These are phyloP conservation scores for Apus apus DNA, from an alignment of 2,113 vertebrate species.

Conservation along the genomic window DNA sequence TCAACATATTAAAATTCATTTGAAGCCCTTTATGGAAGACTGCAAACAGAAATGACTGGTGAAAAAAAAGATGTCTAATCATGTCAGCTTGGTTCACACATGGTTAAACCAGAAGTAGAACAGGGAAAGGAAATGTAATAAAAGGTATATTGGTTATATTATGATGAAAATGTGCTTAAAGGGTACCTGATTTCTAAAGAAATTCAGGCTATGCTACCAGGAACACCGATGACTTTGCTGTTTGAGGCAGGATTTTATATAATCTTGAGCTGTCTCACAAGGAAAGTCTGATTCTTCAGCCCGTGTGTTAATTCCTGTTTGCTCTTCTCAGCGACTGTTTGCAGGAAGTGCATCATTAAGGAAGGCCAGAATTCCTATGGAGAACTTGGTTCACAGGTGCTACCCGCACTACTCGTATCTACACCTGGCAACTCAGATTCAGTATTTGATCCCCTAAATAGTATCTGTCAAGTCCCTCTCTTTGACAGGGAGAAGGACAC, in stretches of 20 bases:
- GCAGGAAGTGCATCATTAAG: slow-evolving; percentile 62
- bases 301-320: background rate
- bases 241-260: background rate
- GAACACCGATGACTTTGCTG: background rate
- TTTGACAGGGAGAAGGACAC: background rate
- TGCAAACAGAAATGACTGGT: slow-evolving; percentile 68
- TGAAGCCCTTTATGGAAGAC: slow-evolving; percentile 76
- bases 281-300: background rate
- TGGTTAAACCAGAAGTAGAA: slow-evolving; percentile 65
- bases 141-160: slow-evolving; percentile 5
- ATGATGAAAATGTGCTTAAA: slow-evolving; percentile 35
- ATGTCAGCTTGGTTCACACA: slow-evolving; percentile 72
- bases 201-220: background rate
- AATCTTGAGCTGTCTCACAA: background rate
- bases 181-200: slow-evolving; percentile 29
- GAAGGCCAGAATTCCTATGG: background rate
- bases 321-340: slow-evolving; percentile 13
- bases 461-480: slow-evolving; percentile 54
- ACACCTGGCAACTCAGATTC: slow-evolving; percentile 36
- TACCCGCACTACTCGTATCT: background rate
- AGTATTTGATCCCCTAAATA: slow-evolving; percentile 40
- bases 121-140: slow-evolving; percentile 22
- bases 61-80: slow-evolving; percentile 67
- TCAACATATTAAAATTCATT: slow-evolving; percentile 82
- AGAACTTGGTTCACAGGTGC: slow-evolving; percentile 60